Percentiles rank a stretch among this genome's conserved stretches.
Conservation (phyloP, 2,113 vertebrate genomes). For the Piliocolobus tephrosceles region DNA sequence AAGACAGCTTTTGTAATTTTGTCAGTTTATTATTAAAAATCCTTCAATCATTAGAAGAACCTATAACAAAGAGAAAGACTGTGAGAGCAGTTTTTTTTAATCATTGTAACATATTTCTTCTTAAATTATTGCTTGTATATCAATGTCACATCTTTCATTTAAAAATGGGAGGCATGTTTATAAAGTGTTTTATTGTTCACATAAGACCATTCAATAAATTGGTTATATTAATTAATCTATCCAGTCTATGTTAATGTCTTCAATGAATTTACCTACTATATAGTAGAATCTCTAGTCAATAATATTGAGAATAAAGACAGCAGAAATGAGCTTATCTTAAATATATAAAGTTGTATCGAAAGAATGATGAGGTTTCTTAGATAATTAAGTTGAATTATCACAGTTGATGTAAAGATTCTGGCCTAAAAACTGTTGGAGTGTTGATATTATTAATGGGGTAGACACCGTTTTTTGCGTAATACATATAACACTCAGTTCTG, state of each 20-base stretch:
- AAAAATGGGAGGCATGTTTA: neutral
- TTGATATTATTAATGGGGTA: neutral
- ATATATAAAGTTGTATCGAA: neutral
- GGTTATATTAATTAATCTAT: neutral
- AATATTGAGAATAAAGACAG: neutral
- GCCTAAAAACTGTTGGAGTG: neutral
- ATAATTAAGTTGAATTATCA: neutral
- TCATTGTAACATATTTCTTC: neutral
- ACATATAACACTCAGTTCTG: neutral
- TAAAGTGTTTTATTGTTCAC: neutral
- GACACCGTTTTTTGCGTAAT: neutral
- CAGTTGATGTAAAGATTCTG: neutral
- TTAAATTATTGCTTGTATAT: neutral
- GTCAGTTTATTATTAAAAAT: neutral
- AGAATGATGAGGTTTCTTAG: neutral
- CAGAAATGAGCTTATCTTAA: neutral
- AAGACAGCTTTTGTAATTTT: neutral
- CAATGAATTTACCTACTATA: neutral
- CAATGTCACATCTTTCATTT: neutral
- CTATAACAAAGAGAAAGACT: neutral
- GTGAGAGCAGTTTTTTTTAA: neutral
- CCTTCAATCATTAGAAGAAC: neutral
- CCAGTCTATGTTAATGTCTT: neutral
- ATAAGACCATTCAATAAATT: neutral
- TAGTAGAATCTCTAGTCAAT: neutral